phyloP scores from a whole-genome alignment of 2,113 vertebrate genomes.

The Lophius piscatorius region DNA sequence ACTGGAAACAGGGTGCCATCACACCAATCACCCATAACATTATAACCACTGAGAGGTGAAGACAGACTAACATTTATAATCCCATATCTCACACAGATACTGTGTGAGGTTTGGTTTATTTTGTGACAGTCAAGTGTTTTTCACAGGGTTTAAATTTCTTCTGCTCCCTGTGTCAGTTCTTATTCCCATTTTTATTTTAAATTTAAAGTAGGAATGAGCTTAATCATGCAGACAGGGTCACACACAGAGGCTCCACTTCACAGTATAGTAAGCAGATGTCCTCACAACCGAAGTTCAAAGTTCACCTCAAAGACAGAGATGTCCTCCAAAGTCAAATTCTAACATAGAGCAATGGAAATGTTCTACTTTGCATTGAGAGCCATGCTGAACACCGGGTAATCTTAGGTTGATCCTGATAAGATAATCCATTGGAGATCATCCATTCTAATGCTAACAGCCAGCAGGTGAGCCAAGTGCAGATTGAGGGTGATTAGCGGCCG shows the following conservation, averaged over 20 bases:
- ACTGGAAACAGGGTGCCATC: no score
- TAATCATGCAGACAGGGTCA: no score
- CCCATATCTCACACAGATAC: no score
- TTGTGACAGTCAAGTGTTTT: no score
- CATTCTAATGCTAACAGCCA: slow-evolving; percentile 44
- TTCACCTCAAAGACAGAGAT: neutral
- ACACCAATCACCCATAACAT: no score
- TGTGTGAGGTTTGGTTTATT: no score
- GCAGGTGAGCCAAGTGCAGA: slow-evolving; percentile 42
- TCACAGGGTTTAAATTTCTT: no score
- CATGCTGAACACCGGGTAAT: slow-evolving; percentile 14
- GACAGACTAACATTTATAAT: no score
- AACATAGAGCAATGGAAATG: neutral
- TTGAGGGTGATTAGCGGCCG: slow-evolving; percentile 49
- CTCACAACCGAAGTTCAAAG: neutral
- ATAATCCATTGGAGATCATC: slow-evolving; percentile 60
- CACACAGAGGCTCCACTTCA: neutral
- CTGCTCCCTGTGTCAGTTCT: no score
- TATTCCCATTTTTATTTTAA: no score
- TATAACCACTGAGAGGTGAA: no score
- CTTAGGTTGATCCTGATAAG: slow-evolving; percentile 36
- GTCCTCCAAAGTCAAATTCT: neutral
- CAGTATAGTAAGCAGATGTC: neutral
- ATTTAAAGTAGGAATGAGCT: no score
- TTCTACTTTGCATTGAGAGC: neutral